These are phyloP conservation scores for Trisateles emortualis DNA, from an alignment of 2,888 invertebrate species.

Conservation along the genomic window DNA sequence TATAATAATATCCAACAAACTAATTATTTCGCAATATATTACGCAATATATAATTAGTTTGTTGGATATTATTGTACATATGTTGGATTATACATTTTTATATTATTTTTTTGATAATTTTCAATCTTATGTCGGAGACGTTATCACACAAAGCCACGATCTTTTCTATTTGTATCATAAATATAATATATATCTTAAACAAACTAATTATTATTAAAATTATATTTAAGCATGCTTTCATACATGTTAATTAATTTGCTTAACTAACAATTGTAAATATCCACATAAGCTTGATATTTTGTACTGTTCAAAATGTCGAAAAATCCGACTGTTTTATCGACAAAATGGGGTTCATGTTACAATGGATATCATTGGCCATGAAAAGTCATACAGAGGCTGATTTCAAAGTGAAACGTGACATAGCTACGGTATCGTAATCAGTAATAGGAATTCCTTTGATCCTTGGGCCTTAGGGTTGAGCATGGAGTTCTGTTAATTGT, in stretches of 20 bases:
- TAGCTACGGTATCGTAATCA: slow-evolving; percentile 45
- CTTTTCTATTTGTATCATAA: neutral
- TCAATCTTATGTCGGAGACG: too few relatives aligned
- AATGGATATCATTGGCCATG: slow-evolving; percentile 36
- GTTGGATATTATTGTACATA: too few relatives aligned
- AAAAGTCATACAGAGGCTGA: slow-evolving; percentile 51
- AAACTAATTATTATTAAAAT: slow-evolving; percentile 47
- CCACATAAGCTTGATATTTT: slow-evolving; percentile 28
- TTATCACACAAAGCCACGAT: too few relatives aligned
- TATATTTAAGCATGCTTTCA: slow-evolving; percentile 43
- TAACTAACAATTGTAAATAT: slow-evolving; percentile 39
- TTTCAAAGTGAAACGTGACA: slow-evolving; percentile 58
- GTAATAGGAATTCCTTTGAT: slow-evolving; percentile 45
- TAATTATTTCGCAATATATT: too few relatives aligned
- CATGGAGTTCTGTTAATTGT: neutral
- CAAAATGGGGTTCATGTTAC: slow-evolving; percentile 23
- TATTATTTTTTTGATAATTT: too few relatives aligned
- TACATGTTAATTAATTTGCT: slow-evolving; percentile 53
- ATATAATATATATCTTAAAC: slow-evolving; percentile 8
- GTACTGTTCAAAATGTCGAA: slow-evolving; percentile 5
- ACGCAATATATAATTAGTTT: too few relatives aligned
- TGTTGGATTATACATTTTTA: too few relatives aligned
- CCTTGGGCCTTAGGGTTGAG: slow-evolving; percentile 5
- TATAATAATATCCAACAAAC: too few relatives aligned
- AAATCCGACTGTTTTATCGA: slow-evolving; percentile 8